A percentile compares a stretch with the other conserved stretches of the same genome.
phyloP scores from a whole-genome alignment of 1,140 invertebrate genomes.

The Zaprionus taronus region DNA sequence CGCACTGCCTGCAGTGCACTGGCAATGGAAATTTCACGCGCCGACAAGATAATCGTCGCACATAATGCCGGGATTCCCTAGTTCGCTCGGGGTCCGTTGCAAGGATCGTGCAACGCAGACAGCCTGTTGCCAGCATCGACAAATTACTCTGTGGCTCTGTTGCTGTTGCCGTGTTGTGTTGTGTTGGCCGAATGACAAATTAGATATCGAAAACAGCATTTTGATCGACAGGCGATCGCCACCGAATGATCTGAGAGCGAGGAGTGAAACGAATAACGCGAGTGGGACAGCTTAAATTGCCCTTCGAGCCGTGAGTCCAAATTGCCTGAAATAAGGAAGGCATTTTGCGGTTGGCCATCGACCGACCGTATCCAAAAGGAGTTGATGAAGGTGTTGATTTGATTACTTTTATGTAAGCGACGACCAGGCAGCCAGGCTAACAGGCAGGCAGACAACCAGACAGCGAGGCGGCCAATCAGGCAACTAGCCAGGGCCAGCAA shows the following conservation, averaged over 20 bases:
- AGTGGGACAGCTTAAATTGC: constrained; percentile 50
- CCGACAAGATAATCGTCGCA: constrained; percentile 78
- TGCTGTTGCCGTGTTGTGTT: constrained; percentile 18
- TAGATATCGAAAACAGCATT: constrained; percentile 82
- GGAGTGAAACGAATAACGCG: constrained; percentile 28
- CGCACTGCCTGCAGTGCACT: constrained; percentile 3
- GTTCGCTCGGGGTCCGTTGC: constrained; percentile 54
- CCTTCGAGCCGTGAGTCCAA: constrained; percentile 42
- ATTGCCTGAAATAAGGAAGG: constrained; percentile 78
- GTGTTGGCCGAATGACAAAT: constrained; percentile 79
- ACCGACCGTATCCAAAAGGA: constrained; percentile 61
- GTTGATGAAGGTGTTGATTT: constrained; percentile 84
- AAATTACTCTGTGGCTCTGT: constrained; percentile 46
- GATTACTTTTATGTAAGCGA: constrained; percentile 83
- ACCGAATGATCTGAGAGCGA: constrained; percentile 34
- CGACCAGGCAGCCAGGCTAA: constrained; percentile 16
- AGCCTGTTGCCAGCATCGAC: constrained; percentile 65
- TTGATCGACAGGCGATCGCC: constrained; percentile 82
- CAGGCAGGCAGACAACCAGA: constrained; percentile 23
- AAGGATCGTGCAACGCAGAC: constrained; percentile 77
- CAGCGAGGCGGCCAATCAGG: constrained; percentile 7
- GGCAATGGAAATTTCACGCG: constrained; percentile 69
- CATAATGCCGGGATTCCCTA: constrained; percentile 81
- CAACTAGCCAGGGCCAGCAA: constrained; percentile 9
- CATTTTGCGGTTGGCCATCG: constrained; percentile 68